These are phyloP conservation scores for Gambelia wislizenii DNA, from an alignment of 2,797 vertebrate species.

Conservation along the genomic window DNA sequence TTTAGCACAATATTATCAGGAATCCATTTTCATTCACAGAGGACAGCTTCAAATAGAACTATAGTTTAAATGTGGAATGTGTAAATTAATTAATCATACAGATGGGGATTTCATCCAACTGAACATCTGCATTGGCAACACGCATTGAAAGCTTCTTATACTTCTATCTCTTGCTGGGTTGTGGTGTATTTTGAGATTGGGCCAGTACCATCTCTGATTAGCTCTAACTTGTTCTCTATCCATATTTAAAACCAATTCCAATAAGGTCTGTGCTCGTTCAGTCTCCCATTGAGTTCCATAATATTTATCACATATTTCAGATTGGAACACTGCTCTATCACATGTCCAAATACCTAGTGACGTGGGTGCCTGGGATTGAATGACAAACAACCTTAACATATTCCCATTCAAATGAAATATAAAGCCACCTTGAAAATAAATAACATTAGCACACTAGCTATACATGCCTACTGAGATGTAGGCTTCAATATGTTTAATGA, in stretches of 20 bases:
- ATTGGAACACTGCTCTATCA: background rate
- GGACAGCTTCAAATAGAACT: background rate
- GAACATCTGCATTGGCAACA: background rate
- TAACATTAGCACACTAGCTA: background rate
- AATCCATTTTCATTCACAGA: conserved; percentile 6
- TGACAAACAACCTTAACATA: background rate
- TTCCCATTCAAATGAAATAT: background rate
- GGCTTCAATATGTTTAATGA: background rate
- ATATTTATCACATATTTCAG: background rate
- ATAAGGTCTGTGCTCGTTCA: background rate
- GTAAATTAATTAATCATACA: conserved; percentile 16
- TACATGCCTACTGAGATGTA: background rate
- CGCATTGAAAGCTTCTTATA: background rate
- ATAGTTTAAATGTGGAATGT: background rate
- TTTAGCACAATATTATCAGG: conserved; percentile 18
- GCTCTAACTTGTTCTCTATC: background rate
- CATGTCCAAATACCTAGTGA: background rate
- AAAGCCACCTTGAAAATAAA: background rate
- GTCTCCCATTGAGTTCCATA: background rate
- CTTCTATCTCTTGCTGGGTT: background rate
- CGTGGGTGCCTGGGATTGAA: background rate
- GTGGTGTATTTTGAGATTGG: background rate
- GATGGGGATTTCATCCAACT: background rate
- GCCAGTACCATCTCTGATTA: background rate
- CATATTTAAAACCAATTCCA: background rate